Evolutionary conservation across 1,140 invertebrate genomes (phyloP), one percentile per base, ranked within the genome.

Genomic region (Drosophila bocqueti): DNA sequence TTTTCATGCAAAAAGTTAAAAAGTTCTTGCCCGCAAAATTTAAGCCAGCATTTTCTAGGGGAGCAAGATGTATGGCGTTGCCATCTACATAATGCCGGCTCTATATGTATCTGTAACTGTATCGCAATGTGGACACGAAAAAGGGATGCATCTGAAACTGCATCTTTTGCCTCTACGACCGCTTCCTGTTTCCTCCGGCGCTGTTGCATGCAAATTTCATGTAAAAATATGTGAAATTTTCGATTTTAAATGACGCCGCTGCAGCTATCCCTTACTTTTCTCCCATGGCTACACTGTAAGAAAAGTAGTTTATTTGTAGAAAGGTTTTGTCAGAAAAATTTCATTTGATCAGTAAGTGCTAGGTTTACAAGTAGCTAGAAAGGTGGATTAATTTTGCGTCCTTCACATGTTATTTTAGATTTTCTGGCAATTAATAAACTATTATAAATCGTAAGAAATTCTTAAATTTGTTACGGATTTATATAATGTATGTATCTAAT

Each of bases 191-290:
- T 59, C 74, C 73, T 43, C 72, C 29, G 50, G 47, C 60, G 26
- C 61, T 78, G 67, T 68, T 69, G 65, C 75, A 89, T 89, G 85
- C 85, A 89, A 89, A 89, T 90, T 89, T 89, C 69, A 89, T 89
- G 85, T 85, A 89, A 81, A 89, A 90, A 89, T 89, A 89, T 89
- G 85, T 84, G 81, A 79, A 85, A 81, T 85, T 90, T 90, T 89
- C 85, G 85, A 90, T 84, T 90, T 84, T 81, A 84, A 90, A 79
- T 76, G 80, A 74, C 77, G 82, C 49, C 65, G 52, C 49, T 81
- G 59, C 43, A n/a, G 29, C 58, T 45, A 16, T 60, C 29, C 24
- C 58, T 54, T 43, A 31, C 36, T 49, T 10, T 31, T 42, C 24
- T 21, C 15, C 15, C 49, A 24, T 40, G 36, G n/a, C 11, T 31